phyloP scores from a whole-genome alignment of 2,797 vertebrate genomes.

The Ctenochaetus hawaiiensis region DNA sequence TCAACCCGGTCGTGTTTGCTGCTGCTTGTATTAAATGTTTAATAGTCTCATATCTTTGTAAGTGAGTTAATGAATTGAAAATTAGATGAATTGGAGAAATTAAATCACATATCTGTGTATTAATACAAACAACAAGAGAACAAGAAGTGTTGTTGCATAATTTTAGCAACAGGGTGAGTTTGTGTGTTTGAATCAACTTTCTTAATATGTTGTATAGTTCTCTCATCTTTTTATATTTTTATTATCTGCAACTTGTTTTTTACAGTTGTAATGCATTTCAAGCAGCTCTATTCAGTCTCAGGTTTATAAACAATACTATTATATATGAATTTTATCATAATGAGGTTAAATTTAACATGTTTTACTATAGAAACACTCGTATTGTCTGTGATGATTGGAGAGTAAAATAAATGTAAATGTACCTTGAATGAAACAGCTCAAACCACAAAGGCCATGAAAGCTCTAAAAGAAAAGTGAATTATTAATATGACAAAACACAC shows the following conservation, averaged over 20 bases:
- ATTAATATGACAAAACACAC: neutral
- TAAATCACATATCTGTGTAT: too few species aligned
- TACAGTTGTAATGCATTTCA: neutral
- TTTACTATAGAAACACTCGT: neutral
- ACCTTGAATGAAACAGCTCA: conserved; percentile 6
- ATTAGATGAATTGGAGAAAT: neutral
- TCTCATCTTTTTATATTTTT: too few species aligned
- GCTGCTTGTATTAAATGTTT: too few species aligned
- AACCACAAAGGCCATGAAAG: neutral
- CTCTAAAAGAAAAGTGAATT: conserved; percentile 25
- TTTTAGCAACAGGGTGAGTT: too few species aligned
- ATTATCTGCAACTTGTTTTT: too few species aligned
- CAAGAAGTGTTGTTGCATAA: too few species aligned
- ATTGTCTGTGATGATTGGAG: neutral
- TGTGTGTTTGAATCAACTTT: too few species aligned
- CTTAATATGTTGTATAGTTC: too few species aligned
- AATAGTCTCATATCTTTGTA: too few species aligned
- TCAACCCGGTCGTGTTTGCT: too few species aligned
- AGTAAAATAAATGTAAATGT: neutral
- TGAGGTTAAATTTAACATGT: neutral
- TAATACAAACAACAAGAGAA: neutral
- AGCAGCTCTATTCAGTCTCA: neutral
- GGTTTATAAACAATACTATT: too few species aligned
- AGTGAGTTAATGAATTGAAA: neutral
- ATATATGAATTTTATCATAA: too few species aligned